Percentiles rank a stretch among this genome's conserved stretches.
Conservation (phyloP, 2,888 invertebrate species). For the Stenotaenia linearis region DNA sequence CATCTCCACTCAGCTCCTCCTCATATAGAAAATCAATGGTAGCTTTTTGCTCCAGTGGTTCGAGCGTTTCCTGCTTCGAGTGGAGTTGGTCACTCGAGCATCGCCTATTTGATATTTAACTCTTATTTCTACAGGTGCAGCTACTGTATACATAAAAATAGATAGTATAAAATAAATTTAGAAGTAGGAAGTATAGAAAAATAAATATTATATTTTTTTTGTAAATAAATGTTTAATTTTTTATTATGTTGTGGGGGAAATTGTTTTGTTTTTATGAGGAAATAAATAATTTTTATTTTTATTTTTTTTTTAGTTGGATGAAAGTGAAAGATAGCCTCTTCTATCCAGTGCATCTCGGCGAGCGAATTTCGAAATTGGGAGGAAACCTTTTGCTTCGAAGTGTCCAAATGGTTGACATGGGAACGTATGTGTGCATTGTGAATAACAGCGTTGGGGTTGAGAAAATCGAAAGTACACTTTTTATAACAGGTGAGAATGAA, state of each 20-base stretch:
- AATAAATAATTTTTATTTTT: background rate
- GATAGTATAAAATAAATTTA: background rate
- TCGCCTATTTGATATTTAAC: slow-evolving; percentile 20
- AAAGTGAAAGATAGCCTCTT: slow-evolving; percentile 30
- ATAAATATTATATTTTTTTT: too few relatives aligned
- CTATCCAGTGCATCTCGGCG: slow-evolving; percentile 71
- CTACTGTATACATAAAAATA: background rate
- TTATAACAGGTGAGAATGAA: slow-evolving; percentile 62
- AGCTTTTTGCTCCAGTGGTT: slow-evolving; percentile 17
- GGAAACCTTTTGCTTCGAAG: slow-evolving; percentile 89
- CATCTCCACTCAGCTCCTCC: slow-evolving; percentile 20
- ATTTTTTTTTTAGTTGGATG: slow-evolving; percentile 26
- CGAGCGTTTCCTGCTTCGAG: background rate
- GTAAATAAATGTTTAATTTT: background rate
- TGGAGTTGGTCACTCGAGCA: slow-evolving; percentile 6
- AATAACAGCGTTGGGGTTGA: slow-evolving; percentile 90
- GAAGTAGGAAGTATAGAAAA: background rate
- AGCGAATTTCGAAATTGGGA: slow-evolving; percentile 84
- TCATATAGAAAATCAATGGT: slow-evolving; percentile 24
- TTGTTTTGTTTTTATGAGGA: background rate
- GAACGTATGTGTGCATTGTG: slow-evolving; percentile 88
- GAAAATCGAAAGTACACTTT: slow-evolving; percentile 84
- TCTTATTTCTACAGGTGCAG: background rate
- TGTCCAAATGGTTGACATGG: slow-evolving; percentile 88
- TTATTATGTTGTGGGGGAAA: too few relatives aligned